Percentiles rank a stretch among this genome's conserved stretches.
These are phyloP conservation scores for Nephrotoma guestfalica DNA, from an alignment of 2,888 invertebrate genomes.

Conservation along the genomic window DNA sequence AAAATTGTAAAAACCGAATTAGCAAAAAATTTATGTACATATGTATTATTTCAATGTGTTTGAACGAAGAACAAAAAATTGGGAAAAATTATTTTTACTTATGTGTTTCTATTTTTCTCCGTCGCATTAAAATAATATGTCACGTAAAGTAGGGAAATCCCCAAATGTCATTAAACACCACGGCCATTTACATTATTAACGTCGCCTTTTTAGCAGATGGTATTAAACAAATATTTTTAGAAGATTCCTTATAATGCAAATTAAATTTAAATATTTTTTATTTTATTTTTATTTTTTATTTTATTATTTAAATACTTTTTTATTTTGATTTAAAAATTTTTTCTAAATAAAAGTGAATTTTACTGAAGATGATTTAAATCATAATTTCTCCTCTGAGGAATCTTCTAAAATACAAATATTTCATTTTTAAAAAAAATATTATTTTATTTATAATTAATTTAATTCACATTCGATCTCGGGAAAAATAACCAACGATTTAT, in stretches of 20 bases:
- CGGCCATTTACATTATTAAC: neutral
- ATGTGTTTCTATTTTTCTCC: neutral
- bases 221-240: too few species aligned
- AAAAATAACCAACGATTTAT: neutral
- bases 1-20: neutral
- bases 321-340: too few species aligned
- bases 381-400: too few species aligned
- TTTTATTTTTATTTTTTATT: too few species aligned
- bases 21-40: neutral
- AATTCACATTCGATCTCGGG: neutral
- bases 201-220: neutral
- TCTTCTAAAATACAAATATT: too few species aligned
- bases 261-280: too few species aligned
- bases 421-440: too few species aligned
- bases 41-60: neutral
- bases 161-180: neutral
- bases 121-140: neutral
- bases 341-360: too few species aligned
- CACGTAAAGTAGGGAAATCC: neutral
- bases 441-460: neutral
- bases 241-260: too few species aligned
- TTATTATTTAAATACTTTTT: too few species aligned
- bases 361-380: too few species aligned
- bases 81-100: neutral
- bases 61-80: neutral